Percentiles rank a stretch among this genome's conserved stretches.
These are phyloP conservation scores for Eurystomus gularis DNA, from an alignment of 2,113 vertebrate genomes.

Conservation along the genomic window DNA sequence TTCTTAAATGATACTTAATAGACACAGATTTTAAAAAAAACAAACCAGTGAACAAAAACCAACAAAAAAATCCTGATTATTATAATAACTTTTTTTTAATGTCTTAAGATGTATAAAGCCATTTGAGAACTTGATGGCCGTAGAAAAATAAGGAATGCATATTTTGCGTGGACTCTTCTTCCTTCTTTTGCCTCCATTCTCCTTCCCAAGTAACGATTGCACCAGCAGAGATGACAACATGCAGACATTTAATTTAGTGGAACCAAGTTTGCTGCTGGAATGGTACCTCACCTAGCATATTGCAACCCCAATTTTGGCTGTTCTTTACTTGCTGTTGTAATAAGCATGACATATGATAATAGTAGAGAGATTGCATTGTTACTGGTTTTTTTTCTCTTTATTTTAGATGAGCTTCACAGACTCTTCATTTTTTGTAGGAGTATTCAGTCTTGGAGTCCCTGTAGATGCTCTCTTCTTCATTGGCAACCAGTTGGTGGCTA, in stretches of 20 bases:
- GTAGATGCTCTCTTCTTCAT: slow-evolving; percentile 97
- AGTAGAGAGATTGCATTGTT: background rate
- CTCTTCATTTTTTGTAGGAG: slow-evolving; percentile 74
- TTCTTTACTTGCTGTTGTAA: background rate
- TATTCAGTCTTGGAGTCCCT: slow-evolving; percentile 96
- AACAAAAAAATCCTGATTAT: background rate
- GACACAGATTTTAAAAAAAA: background rate
- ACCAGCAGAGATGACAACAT: background rate
- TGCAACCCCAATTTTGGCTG: background rate
- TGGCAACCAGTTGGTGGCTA: slow-evolving; percentile 95
- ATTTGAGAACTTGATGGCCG: background rate
- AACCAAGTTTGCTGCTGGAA: background rate
- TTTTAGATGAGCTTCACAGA: slow-evolving; percentile 22
- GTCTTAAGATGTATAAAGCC: background rate
- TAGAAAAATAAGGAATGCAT: background rate
- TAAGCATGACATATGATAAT: background rate
- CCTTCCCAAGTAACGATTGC: background rate
- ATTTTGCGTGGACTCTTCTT: background rate
- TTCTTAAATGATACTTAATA: background rate
- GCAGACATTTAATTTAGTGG: background rate
- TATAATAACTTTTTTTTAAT: background rate
- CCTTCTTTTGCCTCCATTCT: background rate
- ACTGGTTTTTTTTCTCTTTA: background rate
- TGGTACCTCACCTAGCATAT: background rate
- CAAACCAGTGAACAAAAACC: background rate